phyloP scores from a whole-genome alignment of 2,797 vertebrate species.

The Ibycter americanus region DNA sequence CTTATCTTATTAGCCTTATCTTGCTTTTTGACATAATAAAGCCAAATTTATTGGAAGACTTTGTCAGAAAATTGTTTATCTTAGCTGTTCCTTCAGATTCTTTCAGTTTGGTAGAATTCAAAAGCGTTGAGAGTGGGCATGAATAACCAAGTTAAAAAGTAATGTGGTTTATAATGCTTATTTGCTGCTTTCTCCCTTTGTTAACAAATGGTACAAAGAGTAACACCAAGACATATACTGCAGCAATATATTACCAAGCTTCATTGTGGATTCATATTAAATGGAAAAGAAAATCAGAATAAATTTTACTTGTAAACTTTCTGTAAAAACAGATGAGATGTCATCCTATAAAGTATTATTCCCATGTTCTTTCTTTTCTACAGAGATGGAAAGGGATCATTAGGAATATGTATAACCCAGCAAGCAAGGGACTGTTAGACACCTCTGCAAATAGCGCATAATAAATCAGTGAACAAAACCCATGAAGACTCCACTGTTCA shows the following conservation, averaged over 20 bases:
- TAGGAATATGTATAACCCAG: constrained; percentile 13
- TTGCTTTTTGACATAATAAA: background rate
- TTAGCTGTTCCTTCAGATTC: background rate
- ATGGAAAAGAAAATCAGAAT: constrained; percentile 16
- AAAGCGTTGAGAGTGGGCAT: background rate
- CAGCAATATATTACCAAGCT: background rate
- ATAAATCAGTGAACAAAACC: constrained; percentile 30
- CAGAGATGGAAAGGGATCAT: constrained; percentile 21
- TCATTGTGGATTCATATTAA: background rate
- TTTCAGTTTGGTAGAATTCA: background rate
- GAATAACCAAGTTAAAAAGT: background rate
- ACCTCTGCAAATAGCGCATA: background rate
- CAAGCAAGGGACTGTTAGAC: background rate
- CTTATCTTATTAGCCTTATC: background rate
- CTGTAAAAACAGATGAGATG: background rate
- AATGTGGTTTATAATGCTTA: background rate
- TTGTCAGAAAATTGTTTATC: background rate
- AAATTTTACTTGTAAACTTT: background rate
- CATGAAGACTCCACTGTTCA: background rate
- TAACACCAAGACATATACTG: background rate
- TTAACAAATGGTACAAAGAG: background rate
- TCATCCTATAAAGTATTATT: constrained; percentile 7
- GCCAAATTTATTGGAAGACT: background rate
- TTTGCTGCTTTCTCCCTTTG: background rate
- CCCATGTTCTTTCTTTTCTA: background rate